Evolutionary conservation across 2,113 vertebrate species (phyloP).

Genomic region (Pseudorhombus dupliciocellatus): DNA sequence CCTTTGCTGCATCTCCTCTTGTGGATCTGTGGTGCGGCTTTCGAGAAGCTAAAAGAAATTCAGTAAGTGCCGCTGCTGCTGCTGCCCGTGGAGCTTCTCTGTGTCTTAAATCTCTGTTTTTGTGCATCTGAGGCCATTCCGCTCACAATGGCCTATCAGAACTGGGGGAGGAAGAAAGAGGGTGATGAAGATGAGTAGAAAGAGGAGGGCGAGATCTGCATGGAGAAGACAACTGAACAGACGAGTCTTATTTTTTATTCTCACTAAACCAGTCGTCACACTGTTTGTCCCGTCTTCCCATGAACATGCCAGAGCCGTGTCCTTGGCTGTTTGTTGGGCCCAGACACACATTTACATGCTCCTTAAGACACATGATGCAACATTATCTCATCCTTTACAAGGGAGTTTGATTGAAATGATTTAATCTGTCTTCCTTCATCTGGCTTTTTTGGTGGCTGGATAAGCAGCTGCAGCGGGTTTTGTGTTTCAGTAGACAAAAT

Average conservation of each 20-base stretch:
- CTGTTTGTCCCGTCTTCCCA: conserved; percentile 3
- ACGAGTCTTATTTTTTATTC: background rate
- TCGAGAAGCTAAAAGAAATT: conserved; percentile 50
- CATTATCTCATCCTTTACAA: conserved; percentile 21
- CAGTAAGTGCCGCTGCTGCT: background rate
- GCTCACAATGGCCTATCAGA: conserved; percentile 20
- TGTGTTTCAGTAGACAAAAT: conserved; percentile 3
- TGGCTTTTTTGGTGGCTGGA: conserved; percentile 13
- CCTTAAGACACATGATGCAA: conserved; percentile 27
- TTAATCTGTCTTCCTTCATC: conserved; percentile 15
- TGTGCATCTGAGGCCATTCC: conserved; percentile 49
- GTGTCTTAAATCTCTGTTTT: conserved; percentile 42
- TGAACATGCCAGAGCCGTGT: conserved; percentile 9
- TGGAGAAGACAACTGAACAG: conserved; percentile 15
- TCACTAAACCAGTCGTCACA: conserved; percentile 2
- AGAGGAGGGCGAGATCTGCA: background rate
- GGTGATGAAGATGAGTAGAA: conserved; percentile 9
- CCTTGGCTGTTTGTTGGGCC: conserved; percentile 1
- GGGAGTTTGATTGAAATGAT: conserved; percentile 41
- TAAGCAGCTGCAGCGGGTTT: too few relatives aligned
- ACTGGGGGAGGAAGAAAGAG: conserved; percentile 8
- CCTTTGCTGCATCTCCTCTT: conserved; percentile 35
- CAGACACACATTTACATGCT: conserved; percentile 2
- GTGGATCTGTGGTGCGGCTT: conserved; percentile 48
- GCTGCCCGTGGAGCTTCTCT: conserved; percentile 20